Percentiles rank a stretch among this genome's conserved stretches.
These are phyloP conservation scores for Synergus japonicus DNA, from an alignment of 2,888 invertebrate genomes.

Conservation along the genomic window DNA sequence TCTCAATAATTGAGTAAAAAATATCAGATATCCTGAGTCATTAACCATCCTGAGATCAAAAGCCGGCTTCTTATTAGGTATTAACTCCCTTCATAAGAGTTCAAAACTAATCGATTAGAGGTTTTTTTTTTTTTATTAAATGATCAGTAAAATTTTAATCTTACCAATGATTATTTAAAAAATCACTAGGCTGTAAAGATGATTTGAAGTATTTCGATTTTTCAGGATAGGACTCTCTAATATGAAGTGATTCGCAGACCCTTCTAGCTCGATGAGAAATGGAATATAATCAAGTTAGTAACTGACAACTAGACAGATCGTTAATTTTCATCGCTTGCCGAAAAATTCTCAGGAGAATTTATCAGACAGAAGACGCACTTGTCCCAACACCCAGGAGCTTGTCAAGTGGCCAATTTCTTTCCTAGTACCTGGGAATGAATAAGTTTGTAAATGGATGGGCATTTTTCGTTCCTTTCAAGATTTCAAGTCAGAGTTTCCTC, in stretches of 20 bases:
- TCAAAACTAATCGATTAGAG: not conserved
- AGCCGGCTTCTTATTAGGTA: not conserved
- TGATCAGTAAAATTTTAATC: too few species aligned
- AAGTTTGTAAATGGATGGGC: not conserved
- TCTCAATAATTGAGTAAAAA: not conserved
- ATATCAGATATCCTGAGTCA: not conserved
- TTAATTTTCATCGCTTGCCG: slow-evolving; percentile 6
- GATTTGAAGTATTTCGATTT: not conserved
- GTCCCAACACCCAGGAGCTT: not conserved
- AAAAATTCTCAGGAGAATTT: not conserved
- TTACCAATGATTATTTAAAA: too few species aligned
- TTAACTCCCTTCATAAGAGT: not conserved
- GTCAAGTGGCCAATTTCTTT: not conserved
- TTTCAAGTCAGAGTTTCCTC: slow-evolving; percentile 29
- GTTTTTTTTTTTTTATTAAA: not conserved
- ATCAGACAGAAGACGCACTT: not conserved
- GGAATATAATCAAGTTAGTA: not conserved
- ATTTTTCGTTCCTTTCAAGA: slow-evolving; percentile 15
- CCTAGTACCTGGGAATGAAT: not conserved
- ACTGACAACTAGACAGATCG: slow-evolving; percentile 18
- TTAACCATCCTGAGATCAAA: not conserved
- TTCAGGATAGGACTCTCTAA: not conserved
- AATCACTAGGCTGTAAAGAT: too few species aligned
- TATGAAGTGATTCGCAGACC: not conserved
- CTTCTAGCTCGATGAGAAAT: not conserved